Evolutionary conservation across 2,113 vertebrate species (phyloP), one percentile per base, ranked within the genome.

Genomic region (Poeciliopsis occidentalis): DNA sequence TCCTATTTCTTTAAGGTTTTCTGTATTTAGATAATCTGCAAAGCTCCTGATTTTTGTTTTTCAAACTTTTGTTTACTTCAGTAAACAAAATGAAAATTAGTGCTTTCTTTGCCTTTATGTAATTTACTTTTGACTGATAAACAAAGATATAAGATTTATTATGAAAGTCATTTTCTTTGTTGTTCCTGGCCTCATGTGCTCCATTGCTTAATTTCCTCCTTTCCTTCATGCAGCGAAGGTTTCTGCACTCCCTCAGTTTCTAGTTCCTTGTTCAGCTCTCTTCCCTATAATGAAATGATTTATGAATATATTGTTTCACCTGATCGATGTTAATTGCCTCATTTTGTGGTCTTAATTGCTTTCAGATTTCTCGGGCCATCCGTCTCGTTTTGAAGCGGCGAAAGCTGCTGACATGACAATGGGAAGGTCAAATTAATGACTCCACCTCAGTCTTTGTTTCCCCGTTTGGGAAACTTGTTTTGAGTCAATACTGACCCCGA

Each of bases 141-240:
- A 60, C 22, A 22, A 3, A 31, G 4, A 37, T 34, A 60, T 54
- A 27, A 51, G 29, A 34, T 65, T 29, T 29, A 61, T 64, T 11
- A 72, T 17, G 68, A 4, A 1, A 37, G 47, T 32, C 32, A 47
- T 66, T 75, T 77, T 78, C 60, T 27, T 71, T 75, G 75, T 62
- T 27, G 12, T 65, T 4, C 6, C 8, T 12, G 2, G 15, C 27
- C 57, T 78, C 67, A 80, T 51, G 8, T 51, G 64, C 12, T 30
- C 13, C 29, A 34, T 65, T 26, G 86, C 88, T 44, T 75, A 63
- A 91, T 78, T 85, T 90, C 82, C 86, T 87, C 24, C 22, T 84
- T 87, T 86, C 70, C 78, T 72, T 82, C 80, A 73, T 76, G 2
- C 71, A 8, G 17, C 15, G 3, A 24, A 27, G 39, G 73, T 89